Conservation (phyloP, 2,113 vertebrate genomes). For the Shinisaurus crocodilurus region DNA sequence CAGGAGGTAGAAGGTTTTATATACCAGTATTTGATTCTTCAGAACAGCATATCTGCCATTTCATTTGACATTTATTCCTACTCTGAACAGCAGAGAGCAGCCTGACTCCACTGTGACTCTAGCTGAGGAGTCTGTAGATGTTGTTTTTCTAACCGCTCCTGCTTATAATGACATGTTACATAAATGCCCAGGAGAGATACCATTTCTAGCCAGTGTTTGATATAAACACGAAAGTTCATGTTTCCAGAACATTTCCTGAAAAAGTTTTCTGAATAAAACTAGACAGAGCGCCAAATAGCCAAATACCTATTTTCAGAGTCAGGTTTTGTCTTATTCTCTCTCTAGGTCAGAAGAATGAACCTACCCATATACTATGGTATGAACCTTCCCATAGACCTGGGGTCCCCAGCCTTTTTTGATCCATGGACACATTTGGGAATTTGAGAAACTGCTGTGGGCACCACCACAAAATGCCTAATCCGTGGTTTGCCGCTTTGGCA, state of each 20-base stretch:
- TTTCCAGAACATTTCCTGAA: neutral
- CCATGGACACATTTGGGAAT: too few species aligned
- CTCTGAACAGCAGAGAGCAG: slow-evolving; percentile 9
- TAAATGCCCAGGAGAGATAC: slow-evolving; percentile 1
- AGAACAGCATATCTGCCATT: neutral
- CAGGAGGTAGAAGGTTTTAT: neutral
- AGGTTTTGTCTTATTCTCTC: neutral
- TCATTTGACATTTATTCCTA: neutral
- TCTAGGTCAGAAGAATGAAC: neutral
- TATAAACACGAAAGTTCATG: neutral
- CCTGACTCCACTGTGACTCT: neutral
- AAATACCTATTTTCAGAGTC: neutral
- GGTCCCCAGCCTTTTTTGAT: too few species aligned
- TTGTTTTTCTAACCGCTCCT: neutral
- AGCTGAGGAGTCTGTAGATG: neutral
- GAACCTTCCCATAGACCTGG: neutral
- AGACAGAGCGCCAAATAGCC: neutral
- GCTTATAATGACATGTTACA: slow-evolving; percentile 10
- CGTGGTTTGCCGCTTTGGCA: too few species aligned
- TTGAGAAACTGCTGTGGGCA: too few species aligned
- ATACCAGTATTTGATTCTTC: neutral
- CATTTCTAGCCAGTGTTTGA: neutral
- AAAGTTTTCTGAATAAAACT: slow-evolving; percentile 11
- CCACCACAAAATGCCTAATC: too few species aligned
- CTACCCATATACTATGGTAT: too few species aligned